These are phyloP conservation scores for Nowickia ferox DNA, from an alignment of 2,888 invertebrate species.

Conservation along the genomic window DNA sequence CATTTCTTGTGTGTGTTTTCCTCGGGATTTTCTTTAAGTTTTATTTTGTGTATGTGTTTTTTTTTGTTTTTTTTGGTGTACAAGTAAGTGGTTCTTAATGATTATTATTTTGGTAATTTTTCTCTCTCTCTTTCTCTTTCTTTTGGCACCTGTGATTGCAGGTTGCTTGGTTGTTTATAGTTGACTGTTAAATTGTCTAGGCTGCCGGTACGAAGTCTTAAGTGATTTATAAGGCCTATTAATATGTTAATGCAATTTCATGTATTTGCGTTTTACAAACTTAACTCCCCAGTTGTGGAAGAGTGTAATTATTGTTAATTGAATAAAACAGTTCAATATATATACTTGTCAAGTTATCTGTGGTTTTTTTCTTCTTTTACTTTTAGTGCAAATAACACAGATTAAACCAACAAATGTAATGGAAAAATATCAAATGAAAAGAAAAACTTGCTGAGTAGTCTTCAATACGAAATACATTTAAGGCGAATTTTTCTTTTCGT, in stretches of 20 bases:
- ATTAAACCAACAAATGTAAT: conserved; percentile 25
- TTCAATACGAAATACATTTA: conserved; percentile 19
- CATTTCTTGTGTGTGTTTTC: no score
- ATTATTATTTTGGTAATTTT: conserved; percentile 48
- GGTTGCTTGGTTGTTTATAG: conserved; percentile 11
- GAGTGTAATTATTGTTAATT: conserved; percentile 69
- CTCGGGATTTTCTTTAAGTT: neutral
- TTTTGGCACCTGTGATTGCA: neutral
- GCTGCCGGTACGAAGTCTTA: conserved; percentile 39
- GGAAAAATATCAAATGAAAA: conserved; percentile 19
- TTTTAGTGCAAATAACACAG: neutral
- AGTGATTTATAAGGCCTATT: conserved; percentile 67
- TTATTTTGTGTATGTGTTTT: no score
- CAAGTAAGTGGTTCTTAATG: conserved; percentile 78
- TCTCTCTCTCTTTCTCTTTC: neutral
- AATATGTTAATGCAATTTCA: conserved; percentile 67
- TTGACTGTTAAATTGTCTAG: conserved; percentile 37
- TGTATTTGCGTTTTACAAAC: conserved; percentile 62
- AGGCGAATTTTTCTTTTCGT: neutral
- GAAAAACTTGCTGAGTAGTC: neutral
- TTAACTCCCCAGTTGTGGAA: conserved; percentile 50
- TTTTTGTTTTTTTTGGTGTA: neutral
- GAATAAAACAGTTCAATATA: conserved; percentile 67
- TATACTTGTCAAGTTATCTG: conserved; percentile 51
- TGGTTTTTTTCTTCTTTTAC: neutral